Evolutionary conservation across 2,797 vertebrate genomes (phyloP).

Genomic region (Neostethus bicornis): DNA sequence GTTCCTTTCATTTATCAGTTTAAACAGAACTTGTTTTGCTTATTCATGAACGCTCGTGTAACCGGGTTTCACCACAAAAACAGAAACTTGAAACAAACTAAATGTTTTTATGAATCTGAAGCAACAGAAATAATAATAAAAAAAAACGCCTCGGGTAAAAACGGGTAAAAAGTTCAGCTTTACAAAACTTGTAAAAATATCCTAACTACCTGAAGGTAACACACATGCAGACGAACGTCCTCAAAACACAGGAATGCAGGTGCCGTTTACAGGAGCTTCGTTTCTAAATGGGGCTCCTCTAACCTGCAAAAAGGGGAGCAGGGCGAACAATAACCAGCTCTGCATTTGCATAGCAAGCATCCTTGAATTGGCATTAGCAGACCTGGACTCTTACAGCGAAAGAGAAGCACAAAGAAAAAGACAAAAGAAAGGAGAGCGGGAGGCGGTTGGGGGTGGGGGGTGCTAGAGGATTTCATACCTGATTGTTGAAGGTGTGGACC

Average conservation of each 20-base stretch:
- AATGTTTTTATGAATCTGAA: constrained; percentile 57
- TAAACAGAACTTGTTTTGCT: not conserved
- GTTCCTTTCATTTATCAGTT: not conserved
- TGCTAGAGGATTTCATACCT: too few species aligned
- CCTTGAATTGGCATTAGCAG: constrained; percentile 26
- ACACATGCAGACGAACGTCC: constrained; percentile 28
- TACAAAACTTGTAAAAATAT: constrained; percentile 45
- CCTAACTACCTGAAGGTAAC: constrained; percentile 53
- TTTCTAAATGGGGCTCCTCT: constrained; percentile 52
- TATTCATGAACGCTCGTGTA: constrained; percentile 24
- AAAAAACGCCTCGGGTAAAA: too few species aligned
- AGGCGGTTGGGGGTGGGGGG: too few species aligned
- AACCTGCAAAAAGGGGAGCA: constrained; percentile 38
- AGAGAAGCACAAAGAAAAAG: constrained; percentile 1
- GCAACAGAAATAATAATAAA: constrained; percentile 51
- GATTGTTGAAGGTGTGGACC: too few species aligned
- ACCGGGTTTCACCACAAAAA: constrained; percentile 29
- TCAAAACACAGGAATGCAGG: constrained; percentile 22
- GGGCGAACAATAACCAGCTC: constrained; percentile 38
- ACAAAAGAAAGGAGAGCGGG: constrained; percentile 12
- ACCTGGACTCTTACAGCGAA: constrained; percentile 20
- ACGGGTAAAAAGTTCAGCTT: constrained; percentile 5
- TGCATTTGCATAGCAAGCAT: constrained; percentile 57
- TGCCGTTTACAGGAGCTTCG: constrained; percentile 13
- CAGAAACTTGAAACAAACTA: constrained; percentile 60